Evolutionary conservation across 1,140 invertebrate genomes (phyloP), one percentile per base, ranked within the genome.

Genomic region (Eurosta solidaginis): DNA sequence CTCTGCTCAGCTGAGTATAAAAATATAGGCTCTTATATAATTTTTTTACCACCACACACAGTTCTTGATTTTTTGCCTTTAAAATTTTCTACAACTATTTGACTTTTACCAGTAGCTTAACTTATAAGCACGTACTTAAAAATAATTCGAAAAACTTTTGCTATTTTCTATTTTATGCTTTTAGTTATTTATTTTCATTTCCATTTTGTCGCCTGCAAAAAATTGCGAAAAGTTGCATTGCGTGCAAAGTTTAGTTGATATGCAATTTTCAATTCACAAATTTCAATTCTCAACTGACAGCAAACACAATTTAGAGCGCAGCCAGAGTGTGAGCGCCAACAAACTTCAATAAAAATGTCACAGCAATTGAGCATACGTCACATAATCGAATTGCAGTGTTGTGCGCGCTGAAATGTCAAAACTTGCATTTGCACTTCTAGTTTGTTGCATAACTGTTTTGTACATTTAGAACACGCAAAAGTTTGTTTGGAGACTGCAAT

Each of bases 341-440:
- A 40, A 68, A 68, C 59, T 68, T 68, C 59, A 68, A 68, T 68
- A 68, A 68, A 68, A 68, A 5, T 68, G 59, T 40, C 59, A 68
- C 59, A 40, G 12, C 59, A 68, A 33, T 33, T 68, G 33, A 36
- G 59, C 33, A 33, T 14, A 22, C 29, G 59, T 20, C 36, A 68
- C 59, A 33, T 68, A 68, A 68, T 68, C 59, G 59, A 68, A 68
- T 68, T 68, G 33, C 59, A 68, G n/a, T n/a, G n/a, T 68, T 68
- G 59, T 68, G 33, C 59, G 9, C 59, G 20, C 17, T 1, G 4
- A 68, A 68, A 20, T 68, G 59, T 68, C 59, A 68, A 68, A 68
- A 68, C 59, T 68, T 68, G 12, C 59, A 40, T 68, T 68, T 68
- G 59, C 59, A 68, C 54, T 59, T 59, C 9, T 7, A 47, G 45